Evolutionary conservation across 2,888 invertebrate genomes (phyloP), one percentile per base, ranked within the genome.

Genomic region (Euzophera pinguis): DNA sequence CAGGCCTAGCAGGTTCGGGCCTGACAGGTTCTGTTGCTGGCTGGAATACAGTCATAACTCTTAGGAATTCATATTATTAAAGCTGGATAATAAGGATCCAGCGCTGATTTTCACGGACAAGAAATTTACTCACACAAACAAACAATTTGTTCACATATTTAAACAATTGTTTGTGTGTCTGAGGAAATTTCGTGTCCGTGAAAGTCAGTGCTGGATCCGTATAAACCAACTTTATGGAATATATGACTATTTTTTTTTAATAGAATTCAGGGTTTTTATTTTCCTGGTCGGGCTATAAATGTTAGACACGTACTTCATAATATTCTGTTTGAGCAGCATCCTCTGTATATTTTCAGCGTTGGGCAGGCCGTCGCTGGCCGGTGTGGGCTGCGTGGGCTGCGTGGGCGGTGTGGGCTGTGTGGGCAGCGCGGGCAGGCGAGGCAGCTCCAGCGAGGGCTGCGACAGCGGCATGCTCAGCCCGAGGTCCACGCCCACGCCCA

Each of bases 251-350:
- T n/a, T n/a, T n/a, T n/a, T n/a, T n/a, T n/a, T n/a, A n/a, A n/a
- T n/a, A n/a, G n/a, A n/a, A n/a, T n/a, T n/a, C n/a, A n/a, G n/a
- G n/a, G n/a, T n/a, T n/a, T n/a, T n/a, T n/a, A n/a, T n/a, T n/a
- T n/a, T n/a, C n/a, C n/a, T n/a, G n/a, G n/a, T n/a, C n/a, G n/a
- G n/a, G n/a, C n/a, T n/a, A n/a, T n/a, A n/a, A n/a, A n/a, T n/a
- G n/a, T n/a, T n/a, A n/a, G n/a, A n/a, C 10, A 77, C 86, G 84
- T 32, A 91, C 91, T 87, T 90, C 74, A 89, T 88, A 58, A 90
- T 88, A 64, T 90, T 90, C 66, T 91, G 91, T 52, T 90, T 90
- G 52, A 90, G 65, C 61, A 91, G 64, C 90, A 91, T 90, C 69
- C 90, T 72, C 65, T 90, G 89, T 39, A 90, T 84, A 58, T 89